A percentile compares a stretch with the other conserved stretches of the same genome.
phyloP scores from a whole-genome alignment of 2,888 invertebrate species.

The Clepsis dumicolana region DNA sequence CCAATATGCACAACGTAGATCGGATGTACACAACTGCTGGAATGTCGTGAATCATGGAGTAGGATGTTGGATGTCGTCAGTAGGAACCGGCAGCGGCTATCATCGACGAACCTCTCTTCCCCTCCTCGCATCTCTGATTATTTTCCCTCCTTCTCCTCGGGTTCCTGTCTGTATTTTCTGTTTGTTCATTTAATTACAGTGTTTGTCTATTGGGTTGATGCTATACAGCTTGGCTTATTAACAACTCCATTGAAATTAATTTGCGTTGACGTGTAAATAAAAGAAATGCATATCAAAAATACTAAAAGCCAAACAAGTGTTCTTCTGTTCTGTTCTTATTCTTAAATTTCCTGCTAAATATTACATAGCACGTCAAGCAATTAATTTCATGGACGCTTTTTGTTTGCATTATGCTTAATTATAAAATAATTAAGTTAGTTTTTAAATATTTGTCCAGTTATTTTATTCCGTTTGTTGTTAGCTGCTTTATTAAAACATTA shows the following conservation, averaged over 20 bases:
- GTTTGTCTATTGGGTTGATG: conserved; percentile 59
- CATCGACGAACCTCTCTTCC: conserved; percentile 79
- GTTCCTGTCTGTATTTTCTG: conserved; percentile 72
- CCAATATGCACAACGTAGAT: conserved; percentile 38
- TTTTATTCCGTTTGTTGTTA: conserved; percentile 51
- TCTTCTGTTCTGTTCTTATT: too few relatives aligned
- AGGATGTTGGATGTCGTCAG: conserved; percentile 57
- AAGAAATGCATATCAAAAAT: not conserved
- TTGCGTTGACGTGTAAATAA: conserved; percentile 22
- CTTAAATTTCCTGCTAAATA: too few relatives aligned
- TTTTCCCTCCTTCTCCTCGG: conserved; percentile 62
- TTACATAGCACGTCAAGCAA: conserved; percentile 10
- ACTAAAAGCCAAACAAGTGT: too few relatives aligned
- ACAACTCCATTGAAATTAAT: conserved; percentile 63
- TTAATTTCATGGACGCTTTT: conserved; percentile 33
- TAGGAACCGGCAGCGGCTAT: conserved; percentile 84
- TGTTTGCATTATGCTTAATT: conserved; percentile 33
- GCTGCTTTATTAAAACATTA: conserved; percentile 51
- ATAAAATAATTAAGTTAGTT: conserved; percentile 41
- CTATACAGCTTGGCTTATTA: conserved; percentile 67
- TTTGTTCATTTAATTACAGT: conserved; percentile 73
- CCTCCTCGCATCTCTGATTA: conserved; percentile 67
- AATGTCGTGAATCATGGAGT: conserved; percentile 43
- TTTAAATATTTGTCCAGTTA: conserved; percentile 46
- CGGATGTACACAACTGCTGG: conserved; percentile 25